phyloP scores from a whole-genome alignment of 1,140 invertebrate species.

The Schlechtendalia chinensis region DNA sequence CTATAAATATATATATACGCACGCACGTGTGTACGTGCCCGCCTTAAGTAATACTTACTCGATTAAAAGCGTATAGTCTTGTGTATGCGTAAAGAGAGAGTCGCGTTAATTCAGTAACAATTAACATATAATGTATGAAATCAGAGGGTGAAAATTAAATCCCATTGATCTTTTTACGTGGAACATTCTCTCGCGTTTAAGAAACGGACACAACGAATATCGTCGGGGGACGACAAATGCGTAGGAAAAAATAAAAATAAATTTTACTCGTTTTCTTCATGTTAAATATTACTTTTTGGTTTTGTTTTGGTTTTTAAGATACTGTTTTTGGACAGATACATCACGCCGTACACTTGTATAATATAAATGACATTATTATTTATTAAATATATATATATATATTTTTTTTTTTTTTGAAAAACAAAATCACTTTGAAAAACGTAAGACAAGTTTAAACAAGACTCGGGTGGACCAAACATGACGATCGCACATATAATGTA shows the following conservation, averaged over 20 bases:
- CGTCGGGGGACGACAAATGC: no score
- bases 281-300: no score
- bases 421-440: not conserved
- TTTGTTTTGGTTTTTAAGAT: no score
- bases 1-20: not conserved
- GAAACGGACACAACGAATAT: not conserved
- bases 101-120: slow-evolving; percentile 24
- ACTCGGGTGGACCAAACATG: not conserved
- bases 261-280: no score
- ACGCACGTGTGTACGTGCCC: not conserved
- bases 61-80: slow-evolving; percentile 21
- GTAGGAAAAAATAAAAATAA: no score
- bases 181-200: not conserved
- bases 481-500: not conserved
- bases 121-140: slow-evolving; percentile 19
- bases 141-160: slow-evolving; percentile 8
- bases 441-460: not conserved
- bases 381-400: no score
- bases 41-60: slow-evolving; percentile 32
- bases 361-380: no score
- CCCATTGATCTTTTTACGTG: slow-evolving; percentile 3
- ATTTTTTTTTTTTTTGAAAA: no score
- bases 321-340: no score
- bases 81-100: not conserved
- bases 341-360: no score